Percentiles rank a stretch among this genome's conserved stretches.
phyloP scores from a whole-genome alignment of 2,797 vertebrate genomes.

The Gadopsis bispinosus region DNA sequence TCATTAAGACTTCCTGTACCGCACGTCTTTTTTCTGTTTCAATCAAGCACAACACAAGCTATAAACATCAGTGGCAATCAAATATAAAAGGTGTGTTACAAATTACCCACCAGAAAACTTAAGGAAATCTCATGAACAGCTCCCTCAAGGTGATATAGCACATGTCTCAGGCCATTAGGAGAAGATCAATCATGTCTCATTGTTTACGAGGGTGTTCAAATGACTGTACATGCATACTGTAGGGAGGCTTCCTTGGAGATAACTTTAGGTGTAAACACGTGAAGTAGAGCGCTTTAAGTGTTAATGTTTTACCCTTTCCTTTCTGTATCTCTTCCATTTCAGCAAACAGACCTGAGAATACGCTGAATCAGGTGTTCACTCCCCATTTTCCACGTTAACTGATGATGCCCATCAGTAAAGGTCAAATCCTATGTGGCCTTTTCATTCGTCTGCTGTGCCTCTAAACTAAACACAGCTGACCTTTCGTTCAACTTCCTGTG shows the following conservation, averaged over 20 bases:
- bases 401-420: slow-evolving; percentile 62
- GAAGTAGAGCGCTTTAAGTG: background rate
- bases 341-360: slow-evolving; percentile 24
- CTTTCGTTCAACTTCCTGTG: slow-evolving; percentile 72
- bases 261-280: slow-evolving; percentile 24
- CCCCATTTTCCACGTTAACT: background rate
- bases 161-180: slow-evolving; percentile 1
- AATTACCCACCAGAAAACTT: slow-evolving; percentile 1
- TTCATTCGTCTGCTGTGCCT: slow-evolving; percentile 61
- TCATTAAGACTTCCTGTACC: slow-evolving; percentile 16
- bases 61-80: slow-evolving; percentile 34
- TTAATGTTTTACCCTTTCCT: slow-evolving; percentile 3
- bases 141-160: slow-evolving; percentile 5
- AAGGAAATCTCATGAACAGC: slow-evolving; percentile 28
- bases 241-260: background rate
- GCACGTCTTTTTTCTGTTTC: slow-evolving; percentile 4
- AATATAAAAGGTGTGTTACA: slow-evolving; percentile 30
- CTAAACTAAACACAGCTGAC: slow-evolving; percentile 65
- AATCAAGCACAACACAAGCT: background rate
- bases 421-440: slow-evolving; percentile 71
- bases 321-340: slow-evolving; percentile 6
- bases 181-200: slow-evolving; percentile 32
- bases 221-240: slow-evolving; percentile 11
- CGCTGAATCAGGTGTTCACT: slow-evolving; percentile 29
- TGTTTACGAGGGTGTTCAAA: slow-evolving; percentile 14